Evolutionary conservation across 1,140 invertebrate genomes (phyloP).

Genomic region (Ylistrum balloti): DNA sequence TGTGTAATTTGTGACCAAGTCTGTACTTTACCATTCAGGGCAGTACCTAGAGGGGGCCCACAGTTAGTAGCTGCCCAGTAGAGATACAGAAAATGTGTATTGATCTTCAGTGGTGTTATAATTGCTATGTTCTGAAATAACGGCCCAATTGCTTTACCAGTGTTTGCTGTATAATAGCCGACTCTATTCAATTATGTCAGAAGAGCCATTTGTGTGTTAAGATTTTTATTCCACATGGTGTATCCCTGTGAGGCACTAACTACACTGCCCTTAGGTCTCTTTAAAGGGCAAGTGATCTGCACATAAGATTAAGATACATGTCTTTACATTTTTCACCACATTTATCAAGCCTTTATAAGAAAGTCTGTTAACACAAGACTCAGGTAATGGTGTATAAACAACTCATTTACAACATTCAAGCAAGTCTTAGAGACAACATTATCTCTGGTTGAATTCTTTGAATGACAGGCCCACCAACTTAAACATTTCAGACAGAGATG

Average conservation of each 20-base stretch:
- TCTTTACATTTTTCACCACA: not conserved
- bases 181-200: conserved; percentile 18
- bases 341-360: not conserved
- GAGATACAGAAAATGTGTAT: conserved; percentile 14
- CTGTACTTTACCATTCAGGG: not conserved
- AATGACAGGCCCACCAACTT: too few species aligned
- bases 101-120: not conserved
- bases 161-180: conserved; percentile 18
- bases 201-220: conserved; percentile 3
- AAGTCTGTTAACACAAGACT: not conserved
- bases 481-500: too few species aligned
- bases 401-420: not conserved
- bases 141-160: not conserved
- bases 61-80: not conserved
- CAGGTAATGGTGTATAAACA: not conserved
- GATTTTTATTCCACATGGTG: not conserved
- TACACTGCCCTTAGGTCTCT: not conserved
- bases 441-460: too few species aligned
- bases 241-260: not conserved
- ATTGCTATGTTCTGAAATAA: conserved; percentile 26
- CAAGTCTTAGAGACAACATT: not conserved
- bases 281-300: not conserved
- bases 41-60: not conserved
- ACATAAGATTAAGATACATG: not conserved
- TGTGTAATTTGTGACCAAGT: conserved; percentile 2